Percentiles rank a stretch among this genome's conserved stretches.
phyloP scores from a whole-genome alignment of 2,113 vertebrate species.

The Tonatia bakeri region DNA sequence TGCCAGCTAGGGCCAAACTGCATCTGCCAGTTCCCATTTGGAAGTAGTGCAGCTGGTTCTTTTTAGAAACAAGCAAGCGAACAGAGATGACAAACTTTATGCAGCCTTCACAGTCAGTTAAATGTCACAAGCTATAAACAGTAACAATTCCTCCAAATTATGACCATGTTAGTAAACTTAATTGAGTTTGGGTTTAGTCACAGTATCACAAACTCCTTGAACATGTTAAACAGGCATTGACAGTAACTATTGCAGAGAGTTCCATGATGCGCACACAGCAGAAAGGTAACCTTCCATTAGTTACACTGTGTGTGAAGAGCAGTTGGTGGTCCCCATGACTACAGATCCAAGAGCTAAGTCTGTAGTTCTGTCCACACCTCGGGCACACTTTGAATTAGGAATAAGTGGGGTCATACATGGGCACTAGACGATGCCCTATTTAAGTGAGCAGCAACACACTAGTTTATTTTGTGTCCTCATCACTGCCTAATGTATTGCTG shows the following conservation, averaged over 20 bases:
- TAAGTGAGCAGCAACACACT: not conserved
- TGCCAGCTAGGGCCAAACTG: not conserved
- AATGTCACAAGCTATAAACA: not conserved
- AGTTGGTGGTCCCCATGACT: not conserved
- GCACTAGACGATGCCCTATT: not conserved
- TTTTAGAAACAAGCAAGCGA: not conserved
- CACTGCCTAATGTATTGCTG: not conserved
- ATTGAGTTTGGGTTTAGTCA: not conserved
- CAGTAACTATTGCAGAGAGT: not conserved
- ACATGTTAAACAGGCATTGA: not conserved
- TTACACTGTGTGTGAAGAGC: not conserved
- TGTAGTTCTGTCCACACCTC: not conserved
- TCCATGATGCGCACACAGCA: not conserved
- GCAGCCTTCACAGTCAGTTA: not conserved
- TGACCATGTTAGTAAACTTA: not conserved
- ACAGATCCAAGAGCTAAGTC: not conserved
- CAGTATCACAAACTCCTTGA: not conserved
- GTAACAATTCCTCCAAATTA: not conserved
- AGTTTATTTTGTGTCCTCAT: not conserved
- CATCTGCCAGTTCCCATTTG: not conserved
- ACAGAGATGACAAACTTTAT: not conserved
- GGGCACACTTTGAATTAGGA: not conserved
- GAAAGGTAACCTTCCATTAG: not conserved
- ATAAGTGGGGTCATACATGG: not conserved
- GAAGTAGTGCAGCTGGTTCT: not conserved